Percentiles rank a stretch among this genome's conserved stretches.
phyloP scores from a whole-genome alignment of 2,113 vertebrate genomes.

The Pica pica region DNA sequence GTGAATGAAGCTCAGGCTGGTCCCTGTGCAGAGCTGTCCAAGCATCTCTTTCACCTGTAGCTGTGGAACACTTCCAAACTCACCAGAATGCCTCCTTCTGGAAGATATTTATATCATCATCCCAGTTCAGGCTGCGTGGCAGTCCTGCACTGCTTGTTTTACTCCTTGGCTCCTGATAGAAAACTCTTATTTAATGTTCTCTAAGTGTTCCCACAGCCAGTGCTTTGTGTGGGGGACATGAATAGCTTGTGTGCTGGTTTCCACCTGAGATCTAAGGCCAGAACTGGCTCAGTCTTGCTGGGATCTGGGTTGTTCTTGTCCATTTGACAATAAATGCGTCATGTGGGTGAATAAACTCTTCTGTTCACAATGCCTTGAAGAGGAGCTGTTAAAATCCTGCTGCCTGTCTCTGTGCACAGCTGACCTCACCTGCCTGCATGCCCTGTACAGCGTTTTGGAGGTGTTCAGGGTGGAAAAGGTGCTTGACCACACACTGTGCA shows the following conservation, averaged over 20 bases:
- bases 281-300: neutral
- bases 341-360: neutral
- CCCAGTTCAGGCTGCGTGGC: neutral
- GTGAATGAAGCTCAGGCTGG: neutral
- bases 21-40: neutral
- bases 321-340: neutral
- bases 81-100: neutral
- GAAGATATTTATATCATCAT: neutral
- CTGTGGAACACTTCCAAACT: neutral
- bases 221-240: neutral
- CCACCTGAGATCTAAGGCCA: neutral
- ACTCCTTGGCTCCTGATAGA: neutral
- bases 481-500: neutral
- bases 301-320: neutral
- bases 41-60: neutral
- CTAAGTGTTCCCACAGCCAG: neutral
- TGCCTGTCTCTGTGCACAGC: neutral
- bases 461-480: neutral
- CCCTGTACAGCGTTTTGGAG: neutral
- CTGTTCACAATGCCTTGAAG: neutral
- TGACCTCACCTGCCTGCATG: neutral
- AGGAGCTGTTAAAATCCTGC: neutral
- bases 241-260: neutral
- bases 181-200: neutral
- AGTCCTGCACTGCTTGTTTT: neutral